Base-by-base conservation (phyloP, 2,113 vertebrate species). In the Pelodiscus sinensis region DNA sequence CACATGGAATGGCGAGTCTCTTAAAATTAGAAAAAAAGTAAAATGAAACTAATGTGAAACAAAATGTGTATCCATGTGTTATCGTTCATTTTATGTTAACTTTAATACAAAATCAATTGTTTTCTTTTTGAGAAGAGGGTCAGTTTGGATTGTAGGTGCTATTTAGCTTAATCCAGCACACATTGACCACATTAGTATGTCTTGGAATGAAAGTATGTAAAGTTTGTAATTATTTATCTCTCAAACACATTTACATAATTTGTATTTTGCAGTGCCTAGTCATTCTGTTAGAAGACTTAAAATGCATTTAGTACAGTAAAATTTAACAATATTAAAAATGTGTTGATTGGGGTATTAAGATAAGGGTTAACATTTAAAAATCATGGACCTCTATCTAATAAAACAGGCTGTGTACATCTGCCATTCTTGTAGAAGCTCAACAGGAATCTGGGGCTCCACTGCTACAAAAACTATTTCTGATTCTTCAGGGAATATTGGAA, bases 1-100 rank as follows among this genome's bases (percentile, higher is more conserved):
- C 97, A 89, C 96, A 96, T 90, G 92, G 90, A 97, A 95, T 96
- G 94, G 96, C 89, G 95, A 96, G 85, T 97, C 94, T 97, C 94
- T 93, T 88, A 97, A 91, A 89, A 90, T 38, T 88, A 13, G 97
- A 96, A 97, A 87, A 96, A 94, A 87, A 94, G 55, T 94, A 82
- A 38, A 87, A 77, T 2, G 87, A 86, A 94, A 92, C 80, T 85
- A 35, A 75, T 62, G 31, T 81, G 21, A 25, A 85, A 92, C 27
- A 83, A 24, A 50, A 21, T 62, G 44, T 44, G 85, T 84, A 19
- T 80, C 80, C 86, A 35, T 85, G 27, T 10, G 13, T 88, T 84
- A 88, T 44, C 92, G 79, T 56, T 13, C 25, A 57, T 9, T 87
- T 91, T 87, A 79, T 87, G 7, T 85, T 91, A 27, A n/a, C 92